Evolutionary conservation across 2,113 vertebrate genomes (phyloP).

Genomic region (Mirza zaza): DNA sequence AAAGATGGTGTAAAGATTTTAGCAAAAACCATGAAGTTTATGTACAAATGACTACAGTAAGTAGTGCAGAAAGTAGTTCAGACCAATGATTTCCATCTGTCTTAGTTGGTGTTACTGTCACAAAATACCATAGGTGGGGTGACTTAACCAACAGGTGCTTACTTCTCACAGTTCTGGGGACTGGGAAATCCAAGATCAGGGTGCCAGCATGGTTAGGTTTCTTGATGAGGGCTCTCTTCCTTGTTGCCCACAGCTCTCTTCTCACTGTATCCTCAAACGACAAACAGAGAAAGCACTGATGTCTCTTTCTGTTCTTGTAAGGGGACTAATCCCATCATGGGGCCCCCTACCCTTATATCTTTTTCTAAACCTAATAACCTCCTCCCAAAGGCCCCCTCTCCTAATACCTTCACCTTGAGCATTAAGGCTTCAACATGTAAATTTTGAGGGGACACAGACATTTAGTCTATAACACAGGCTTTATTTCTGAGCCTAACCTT

Average conservation of each 20-base stretch:
- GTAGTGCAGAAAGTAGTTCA: not conserved
- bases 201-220: not conserved
- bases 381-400: not conserved
- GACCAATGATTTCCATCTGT: not conserved
- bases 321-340: not conserved
- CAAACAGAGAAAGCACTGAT: not conserved
- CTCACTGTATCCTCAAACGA: not conserved
- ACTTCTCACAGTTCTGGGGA: not conserved
- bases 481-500: not conserved
- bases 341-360: not conserved
- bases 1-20: not conserved
- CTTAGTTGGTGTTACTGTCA: not conserved
- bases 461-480: not conserved
- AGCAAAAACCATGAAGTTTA: not conserved
- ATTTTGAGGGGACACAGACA: not conserved
- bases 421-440: not conserved
- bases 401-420: fast-evolving
- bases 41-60: not conserved
- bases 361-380: not conserved
- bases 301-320: not conserved
- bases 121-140: not conserved
- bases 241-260: not conserved
- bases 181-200: not conserved
- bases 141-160: not conserved
- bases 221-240: not conserved